Evolutionary conservation across 2,888 invertebrate species (phyloP).

Genomic region (Drosophila phalerata): DNA sequence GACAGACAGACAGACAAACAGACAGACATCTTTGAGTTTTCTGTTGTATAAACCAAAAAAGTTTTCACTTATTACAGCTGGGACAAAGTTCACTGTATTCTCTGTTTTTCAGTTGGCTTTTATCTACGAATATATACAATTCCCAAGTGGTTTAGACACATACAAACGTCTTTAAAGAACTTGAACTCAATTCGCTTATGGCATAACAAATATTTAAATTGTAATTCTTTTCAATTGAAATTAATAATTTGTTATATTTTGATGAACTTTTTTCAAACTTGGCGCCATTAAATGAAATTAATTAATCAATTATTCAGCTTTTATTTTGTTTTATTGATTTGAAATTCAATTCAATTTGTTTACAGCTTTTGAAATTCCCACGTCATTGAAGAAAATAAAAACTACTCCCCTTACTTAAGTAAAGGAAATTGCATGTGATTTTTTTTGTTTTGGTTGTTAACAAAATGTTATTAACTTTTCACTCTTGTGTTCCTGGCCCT

Average conservation of each 20-base stretch:
- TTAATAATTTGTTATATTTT: constrained; percentile 1
- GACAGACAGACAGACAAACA: not conserved
- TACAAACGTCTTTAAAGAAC: not conserved
- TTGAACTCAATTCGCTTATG: not conserved
- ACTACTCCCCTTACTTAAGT: constrained; percentile 33
- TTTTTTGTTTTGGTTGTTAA: constrained; percentile 29
- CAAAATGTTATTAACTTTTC: constrained; percentile 75
- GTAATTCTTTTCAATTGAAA: not conserved
- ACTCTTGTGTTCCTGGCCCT: constrained; percentile 29
- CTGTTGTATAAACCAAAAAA: constrained; percentile 7
- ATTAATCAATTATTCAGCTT: constrained; percentile 1
- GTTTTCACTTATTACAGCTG: constrained; percentile 20
- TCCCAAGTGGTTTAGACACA: not conserved
- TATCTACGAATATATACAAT: not conserved
- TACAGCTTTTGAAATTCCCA: constrained; percentile 18
- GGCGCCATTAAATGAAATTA: not conserved
- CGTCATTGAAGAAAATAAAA: not conserved
- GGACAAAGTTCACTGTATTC: not conserved
- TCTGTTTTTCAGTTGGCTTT: not conserved
- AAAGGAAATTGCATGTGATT: constrained; percentile 45
- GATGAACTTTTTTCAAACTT: not conserved
- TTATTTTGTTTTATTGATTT: constrained; percentile 5
- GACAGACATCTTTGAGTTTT: no score
- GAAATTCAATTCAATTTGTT: not conserved
- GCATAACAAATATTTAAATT: not conserved